phyloP scores from a whole-genome alignment of 2,888 invertebrate species.

The Cinara cedri region DNA sequence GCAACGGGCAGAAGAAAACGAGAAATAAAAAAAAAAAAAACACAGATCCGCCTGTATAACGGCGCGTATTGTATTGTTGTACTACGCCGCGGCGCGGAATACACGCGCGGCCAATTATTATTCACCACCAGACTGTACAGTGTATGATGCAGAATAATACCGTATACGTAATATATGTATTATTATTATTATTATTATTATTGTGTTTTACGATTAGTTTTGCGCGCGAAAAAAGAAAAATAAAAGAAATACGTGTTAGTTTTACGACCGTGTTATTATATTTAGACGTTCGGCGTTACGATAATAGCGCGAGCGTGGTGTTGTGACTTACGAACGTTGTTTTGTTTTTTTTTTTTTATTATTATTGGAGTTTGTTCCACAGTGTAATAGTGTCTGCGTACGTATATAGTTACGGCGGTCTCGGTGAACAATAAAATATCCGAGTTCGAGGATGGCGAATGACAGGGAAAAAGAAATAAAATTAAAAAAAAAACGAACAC shows the following conservation, averaged over 20 bases:
- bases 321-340: slow-evolving; percentile 22
- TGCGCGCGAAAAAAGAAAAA: too few species aligned
- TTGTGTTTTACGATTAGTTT: slow-evolving; percentile 12
- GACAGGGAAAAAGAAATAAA: not conserved
- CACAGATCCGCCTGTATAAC: too few species aligned
- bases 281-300: slow-evolving; percentile 4
- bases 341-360: too few species aligned
- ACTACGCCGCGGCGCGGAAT: too few species aligned
- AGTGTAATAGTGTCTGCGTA: too few species aligned
- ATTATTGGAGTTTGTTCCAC: not conserved
- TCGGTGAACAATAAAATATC: slow-evolving; percentile 4
- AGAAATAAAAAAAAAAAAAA: too few species aligned
- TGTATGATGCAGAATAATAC: too few species aligned
- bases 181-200: not conserved
- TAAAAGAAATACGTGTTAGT: not conserved
- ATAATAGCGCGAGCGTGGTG: too few species aligned
- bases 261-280: slow-evolving; percentile 20
- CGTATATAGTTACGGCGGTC: not conserved
- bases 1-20: too few species aligned
- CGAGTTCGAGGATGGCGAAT: not conserved
- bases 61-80: too few species aligned
- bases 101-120: not conserved
- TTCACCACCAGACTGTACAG: not conserved
- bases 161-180: slow-evolving; percentile 2
- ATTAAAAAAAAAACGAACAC: too few species aligned